Base-by-base conservation (phyloP, 2,888 invertebrate genomes). In the Aspidiotus destructor region DNA sequence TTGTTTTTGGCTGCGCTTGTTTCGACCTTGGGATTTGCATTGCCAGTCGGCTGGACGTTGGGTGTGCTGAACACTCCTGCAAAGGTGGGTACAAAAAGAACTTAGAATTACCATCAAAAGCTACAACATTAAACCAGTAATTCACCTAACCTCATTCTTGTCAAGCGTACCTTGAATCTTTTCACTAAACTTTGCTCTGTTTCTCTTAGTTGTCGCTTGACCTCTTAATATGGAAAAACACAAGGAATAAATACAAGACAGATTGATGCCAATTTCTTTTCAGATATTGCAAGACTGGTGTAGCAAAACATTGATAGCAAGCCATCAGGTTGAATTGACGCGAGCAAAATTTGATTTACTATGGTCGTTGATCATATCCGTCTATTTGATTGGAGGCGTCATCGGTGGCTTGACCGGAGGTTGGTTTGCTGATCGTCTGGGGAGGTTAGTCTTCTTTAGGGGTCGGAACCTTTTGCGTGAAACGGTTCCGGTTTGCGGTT, bases 341-440 rank as follows among this genome's bases (percentile, higher is more conserved):
- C 72, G 77, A 0, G 74, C 75, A 54, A 78, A 81, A 73, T 61
- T 71, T 7, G 71, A 71, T 8, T 28, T 65, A 9, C 77, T 93
- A 10, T 94, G 92, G 92, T 85, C 91, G 3, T 80, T 82, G 9
- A 83, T 93, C 41, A 93, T 96, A 10, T 89, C 95, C 15, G 85
- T 93, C 70, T 95, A 93, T 78, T 83, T 95, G 53, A 83, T 94
- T 40, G 95, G 95, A 9, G 96, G 94, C 55, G 88, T 92, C 73
- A 80, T 86, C 41, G 96, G 96, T 0, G 94, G 94, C 1, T 79
- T 94, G 61, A 79, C 86, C 0, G 92, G 92, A 0, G 89, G 92
- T 54, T 83, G 85, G 73, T 77, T 89, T 15, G 89, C 90, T n/a
- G 85, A 92, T 77, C 83, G 78, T 74, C 80, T 86, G 70, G 92